Evolutionary conservation across 2,113 vertebrate genomes (phyloP).

Genomic region (Chelonoidis abingdonii): DNA sequence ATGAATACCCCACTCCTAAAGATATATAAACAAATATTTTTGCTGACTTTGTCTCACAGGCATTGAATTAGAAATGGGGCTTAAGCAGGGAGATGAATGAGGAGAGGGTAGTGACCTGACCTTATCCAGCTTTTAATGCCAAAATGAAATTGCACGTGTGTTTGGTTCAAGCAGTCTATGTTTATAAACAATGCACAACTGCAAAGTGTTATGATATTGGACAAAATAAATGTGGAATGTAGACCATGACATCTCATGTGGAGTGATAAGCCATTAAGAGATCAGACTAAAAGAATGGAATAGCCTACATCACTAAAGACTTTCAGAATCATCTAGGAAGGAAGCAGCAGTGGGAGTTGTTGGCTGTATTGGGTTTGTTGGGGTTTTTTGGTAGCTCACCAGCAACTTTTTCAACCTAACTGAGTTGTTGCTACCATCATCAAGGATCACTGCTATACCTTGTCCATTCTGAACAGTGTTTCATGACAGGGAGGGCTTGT

Average conservation of each 20-base stretch:
- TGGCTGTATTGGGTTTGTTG: neutral
- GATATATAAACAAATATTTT: neutral
- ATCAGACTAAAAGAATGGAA: slow-evolving; percentile 28
- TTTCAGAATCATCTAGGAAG: neutral
- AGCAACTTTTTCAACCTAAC: neutral
- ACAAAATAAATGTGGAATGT: neutral
- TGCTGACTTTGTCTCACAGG: neutral
- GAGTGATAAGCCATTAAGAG: neutral
- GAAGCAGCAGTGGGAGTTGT: neutral
- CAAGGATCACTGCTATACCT: neutral
- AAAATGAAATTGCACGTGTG: accelerated
- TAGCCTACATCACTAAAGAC: slow-evolving; percentile 9
- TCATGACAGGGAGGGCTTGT: neutral
- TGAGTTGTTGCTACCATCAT: neutral
- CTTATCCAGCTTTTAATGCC: neutral
- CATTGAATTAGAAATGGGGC: neutral
- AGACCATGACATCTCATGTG: neutral
- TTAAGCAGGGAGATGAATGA: neutral
- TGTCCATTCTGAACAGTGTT: neutral
- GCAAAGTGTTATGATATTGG: neutral
- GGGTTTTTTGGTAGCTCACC: too few relatives aligned
- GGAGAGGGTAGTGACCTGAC: neutral
- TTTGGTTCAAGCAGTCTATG: neutral
- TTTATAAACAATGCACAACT: neutral
- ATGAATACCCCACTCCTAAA: neutral